These are phyloP conservation scores for Rhaphigaster nebulosa DNA, from an alignment of 2,888 invertebrate species.

Conservation along the genomic window DNA sequence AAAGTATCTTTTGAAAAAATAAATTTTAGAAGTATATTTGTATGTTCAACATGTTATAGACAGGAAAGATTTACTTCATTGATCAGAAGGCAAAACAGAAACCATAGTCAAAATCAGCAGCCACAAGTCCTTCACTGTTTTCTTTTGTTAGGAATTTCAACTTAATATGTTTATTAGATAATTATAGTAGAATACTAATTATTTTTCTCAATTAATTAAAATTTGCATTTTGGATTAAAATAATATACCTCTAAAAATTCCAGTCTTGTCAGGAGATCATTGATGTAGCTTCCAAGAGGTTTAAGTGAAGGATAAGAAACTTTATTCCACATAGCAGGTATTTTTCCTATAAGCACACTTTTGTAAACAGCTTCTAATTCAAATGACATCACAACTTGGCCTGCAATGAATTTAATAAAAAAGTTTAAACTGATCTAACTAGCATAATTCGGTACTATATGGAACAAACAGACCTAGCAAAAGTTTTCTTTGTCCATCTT, in stretches of 20 bases:
- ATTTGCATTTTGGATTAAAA: not conserved
- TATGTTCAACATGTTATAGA: too few relatives aligned
- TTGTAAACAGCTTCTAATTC: conserved; percentile 88
- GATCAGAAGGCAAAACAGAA: too few relatives aligned
- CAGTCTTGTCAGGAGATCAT: conserved; percentile 86
- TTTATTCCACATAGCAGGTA: conserved; percentile 87
- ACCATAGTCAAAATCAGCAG: too few relatives aligned
- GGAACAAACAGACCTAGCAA: not conserved
- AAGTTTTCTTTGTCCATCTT: too few relatives aligned
- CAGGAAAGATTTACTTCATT: too few relatives aligned
- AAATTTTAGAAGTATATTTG: too few relatives aligned
- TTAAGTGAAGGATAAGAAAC: conserved; percentile 94
- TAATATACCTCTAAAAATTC: conserved; percentile 83
- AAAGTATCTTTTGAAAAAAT: too few relatives aligned
- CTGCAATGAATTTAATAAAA: conserved; percentile 70
- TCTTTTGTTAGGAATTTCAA: too few relatives aligned
- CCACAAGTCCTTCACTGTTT: too few relatives aligned
- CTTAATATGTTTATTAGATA: too few relatives aligned
- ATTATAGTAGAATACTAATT: not conserved
- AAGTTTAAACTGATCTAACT: not conserved
- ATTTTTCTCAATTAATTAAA: not conserved
- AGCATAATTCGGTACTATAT: not conserved
- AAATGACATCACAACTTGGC: conserved; percentile 87
- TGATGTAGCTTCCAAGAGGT: conserved; percentile 88
- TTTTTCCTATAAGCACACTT: conserved; percentile 85